Conservation (phyloP, 1,140 invertebrate genomes). For the Atta colombica region DNA sequence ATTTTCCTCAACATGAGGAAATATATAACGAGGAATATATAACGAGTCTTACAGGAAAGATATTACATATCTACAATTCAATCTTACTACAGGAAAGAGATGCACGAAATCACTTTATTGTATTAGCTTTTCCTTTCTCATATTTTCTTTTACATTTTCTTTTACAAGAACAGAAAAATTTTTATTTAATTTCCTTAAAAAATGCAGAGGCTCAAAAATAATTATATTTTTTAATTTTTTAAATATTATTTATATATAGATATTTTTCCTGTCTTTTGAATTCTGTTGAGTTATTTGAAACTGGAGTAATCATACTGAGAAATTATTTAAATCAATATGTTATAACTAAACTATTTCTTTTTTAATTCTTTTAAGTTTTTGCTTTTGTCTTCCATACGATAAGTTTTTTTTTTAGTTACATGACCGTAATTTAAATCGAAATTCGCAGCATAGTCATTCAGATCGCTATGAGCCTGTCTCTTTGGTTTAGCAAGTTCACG, state of each 20-base stretch:
- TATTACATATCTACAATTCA: too few species aligned
- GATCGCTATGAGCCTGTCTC: constrained; percentile 18
- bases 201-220: neutral
- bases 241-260: neutral
- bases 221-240: neutral
- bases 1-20: neutral
- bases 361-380: constrained; percentile 11
- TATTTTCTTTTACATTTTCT: neutral
- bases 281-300: neutral
- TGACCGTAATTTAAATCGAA: constrained; percentile 59
- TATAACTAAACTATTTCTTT: neutral
- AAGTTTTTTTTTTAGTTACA: constrained; percentile 23
- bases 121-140: neutral
- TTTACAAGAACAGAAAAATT: neutral
- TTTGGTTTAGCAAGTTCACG: constrained; percentile 71
- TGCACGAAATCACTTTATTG: constrained; percentile 2
- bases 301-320: neutral
- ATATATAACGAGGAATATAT: neutral
- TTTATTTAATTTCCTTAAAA: constrained; percentile 15
- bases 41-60: neutral
- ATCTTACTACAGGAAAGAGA: neutral
- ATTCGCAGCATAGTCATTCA: neutral
- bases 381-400: neutral
- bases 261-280: neutral
- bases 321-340: neutral